These are phyloP conservation scores for Podabrus alpinus DNA, from an alignment of 2,888 invertebrate genomes.

Conservation along the genomic window DNA sequence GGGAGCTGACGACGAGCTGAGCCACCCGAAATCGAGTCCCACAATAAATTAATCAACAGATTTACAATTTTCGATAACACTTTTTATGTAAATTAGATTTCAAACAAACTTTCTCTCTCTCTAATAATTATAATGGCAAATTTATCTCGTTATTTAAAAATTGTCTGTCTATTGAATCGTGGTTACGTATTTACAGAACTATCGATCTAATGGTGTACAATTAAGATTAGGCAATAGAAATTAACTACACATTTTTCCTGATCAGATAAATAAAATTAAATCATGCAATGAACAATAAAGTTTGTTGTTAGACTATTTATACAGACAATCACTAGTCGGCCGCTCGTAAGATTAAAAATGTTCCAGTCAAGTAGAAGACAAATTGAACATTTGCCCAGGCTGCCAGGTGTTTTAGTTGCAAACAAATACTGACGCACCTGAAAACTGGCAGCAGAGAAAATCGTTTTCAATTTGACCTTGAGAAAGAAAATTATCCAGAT, in stretches of 20 bases:
- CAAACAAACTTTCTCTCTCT: neutral
- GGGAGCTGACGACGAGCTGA: neutral
- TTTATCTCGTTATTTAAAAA: neutral
- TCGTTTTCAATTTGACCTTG: too few species aligned
- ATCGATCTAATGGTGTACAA: neutral
- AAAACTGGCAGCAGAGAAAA: too few species aligned
- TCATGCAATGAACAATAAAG: neutral
- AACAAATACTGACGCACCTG: neutral
- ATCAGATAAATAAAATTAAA: neutral
- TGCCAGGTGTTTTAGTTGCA: neutral
- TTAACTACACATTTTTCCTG: neutral
- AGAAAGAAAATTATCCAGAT: too few species aligned
- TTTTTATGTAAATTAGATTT: neutral
- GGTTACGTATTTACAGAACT: neutral
- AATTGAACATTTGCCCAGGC: neutral
- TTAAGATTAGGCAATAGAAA: neutral
- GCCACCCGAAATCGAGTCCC: neutral
- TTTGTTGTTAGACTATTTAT: neutral
- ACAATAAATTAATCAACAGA: neutral
- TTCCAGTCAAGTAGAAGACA: neutral
- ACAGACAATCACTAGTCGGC: neutral
- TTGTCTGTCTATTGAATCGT: neutral
- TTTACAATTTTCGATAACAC: neutral
- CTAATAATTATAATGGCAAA: neutral
- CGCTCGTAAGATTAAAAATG: neutral